Percentiles rank a stretch among this genome's conserved stretches.
Evolutionary conservation across 2,797 vertebrate species (phyloP).

Genomic region (Calcarius lapponicus): DNA sequence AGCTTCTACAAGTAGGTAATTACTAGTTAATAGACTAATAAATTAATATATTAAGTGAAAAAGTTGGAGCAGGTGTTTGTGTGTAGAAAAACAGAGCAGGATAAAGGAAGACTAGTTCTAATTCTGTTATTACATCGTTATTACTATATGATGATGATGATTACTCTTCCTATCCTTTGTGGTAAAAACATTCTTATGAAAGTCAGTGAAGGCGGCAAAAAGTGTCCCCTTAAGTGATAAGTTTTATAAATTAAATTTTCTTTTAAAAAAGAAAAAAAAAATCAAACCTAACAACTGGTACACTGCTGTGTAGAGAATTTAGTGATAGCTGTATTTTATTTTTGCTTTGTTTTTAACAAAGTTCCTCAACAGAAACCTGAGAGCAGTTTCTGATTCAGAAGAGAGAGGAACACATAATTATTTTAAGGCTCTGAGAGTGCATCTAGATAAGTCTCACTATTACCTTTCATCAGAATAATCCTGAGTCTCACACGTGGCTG

Average conservation of each 20-base stretch:
- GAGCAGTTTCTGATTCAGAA: not conserved
- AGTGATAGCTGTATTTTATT: not conserved
- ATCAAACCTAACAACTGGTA: not conserved
- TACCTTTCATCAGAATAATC: not conserved
- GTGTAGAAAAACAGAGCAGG: not conserved
- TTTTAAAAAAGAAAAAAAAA: not conserved
- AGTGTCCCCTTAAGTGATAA: not conserved
- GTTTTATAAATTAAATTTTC: not conserved
- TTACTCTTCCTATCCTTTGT: accelerated
- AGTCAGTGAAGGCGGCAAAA: not conserved
- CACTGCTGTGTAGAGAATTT: not conserved
- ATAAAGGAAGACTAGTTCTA: not conserved
- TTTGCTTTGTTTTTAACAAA: not conserved
- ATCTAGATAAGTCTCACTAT: not conserved
- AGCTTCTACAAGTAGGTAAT: not conserved
- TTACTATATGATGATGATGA: not conserved
- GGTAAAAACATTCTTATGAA: not conserved
- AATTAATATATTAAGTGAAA: not conserved
- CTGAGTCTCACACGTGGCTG: not conserved
- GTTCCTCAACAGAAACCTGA: not conserved
- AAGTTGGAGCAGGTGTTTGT: not conserved
- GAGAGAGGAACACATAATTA: not conserved
- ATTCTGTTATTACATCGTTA: not conserved
- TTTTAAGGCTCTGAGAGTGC: not conserved
- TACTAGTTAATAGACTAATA: not conserved